Evolutionary conservation across 2,797 vertebrate genomes (phyloP).

Genomic region (Cephalopachus bancanus): DNA sequence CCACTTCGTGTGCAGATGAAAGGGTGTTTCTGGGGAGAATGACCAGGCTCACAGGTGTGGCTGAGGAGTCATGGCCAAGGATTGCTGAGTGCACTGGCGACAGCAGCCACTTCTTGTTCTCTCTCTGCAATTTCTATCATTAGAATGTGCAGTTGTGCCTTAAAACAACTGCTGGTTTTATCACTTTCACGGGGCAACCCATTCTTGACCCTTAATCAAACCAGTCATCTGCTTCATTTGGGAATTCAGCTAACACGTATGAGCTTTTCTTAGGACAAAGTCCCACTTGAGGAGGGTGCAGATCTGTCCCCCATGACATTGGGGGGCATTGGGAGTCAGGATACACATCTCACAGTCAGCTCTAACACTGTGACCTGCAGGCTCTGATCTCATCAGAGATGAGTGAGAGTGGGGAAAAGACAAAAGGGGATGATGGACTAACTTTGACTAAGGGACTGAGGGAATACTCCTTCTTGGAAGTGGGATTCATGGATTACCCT

Average conservation of each 20-base stretch:
- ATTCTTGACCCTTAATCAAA: neutral
- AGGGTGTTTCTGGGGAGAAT: neutral
- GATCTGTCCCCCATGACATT: neutral
- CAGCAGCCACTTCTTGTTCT: no score
- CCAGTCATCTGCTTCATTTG: neutral
- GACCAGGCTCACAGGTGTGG: neutral
- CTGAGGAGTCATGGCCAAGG: neutral
- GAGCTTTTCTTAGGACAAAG: neutral
- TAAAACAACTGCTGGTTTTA: neutral
- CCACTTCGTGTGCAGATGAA: rapidly evolving
- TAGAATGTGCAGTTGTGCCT: neutral
- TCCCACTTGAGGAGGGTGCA: neutral
- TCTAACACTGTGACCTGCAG: neutral
- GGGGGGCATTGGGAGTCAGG: rapidly evolving
- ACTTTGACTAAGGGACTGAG: neutral
- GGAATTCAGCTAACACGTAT: neutral
- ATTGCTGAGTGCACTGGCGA: neutral
- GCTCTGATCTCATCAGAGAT: neutral
- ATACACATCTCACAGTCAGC: no score
- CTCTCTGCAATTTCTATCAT: neutral
- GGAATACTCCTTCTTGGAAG: neutral
- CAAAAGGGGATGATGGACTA: no score
- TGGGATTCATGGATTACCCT: neutral
- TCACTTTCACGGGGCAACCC: neutral
- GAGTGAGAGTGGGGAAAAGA: neutral